Evolutionary conservation across 2,113 vertebrate species (phyloP), one percentile per base, ranked within the genome.

Genomic region (Ivindomyrus marchei): DNA sequence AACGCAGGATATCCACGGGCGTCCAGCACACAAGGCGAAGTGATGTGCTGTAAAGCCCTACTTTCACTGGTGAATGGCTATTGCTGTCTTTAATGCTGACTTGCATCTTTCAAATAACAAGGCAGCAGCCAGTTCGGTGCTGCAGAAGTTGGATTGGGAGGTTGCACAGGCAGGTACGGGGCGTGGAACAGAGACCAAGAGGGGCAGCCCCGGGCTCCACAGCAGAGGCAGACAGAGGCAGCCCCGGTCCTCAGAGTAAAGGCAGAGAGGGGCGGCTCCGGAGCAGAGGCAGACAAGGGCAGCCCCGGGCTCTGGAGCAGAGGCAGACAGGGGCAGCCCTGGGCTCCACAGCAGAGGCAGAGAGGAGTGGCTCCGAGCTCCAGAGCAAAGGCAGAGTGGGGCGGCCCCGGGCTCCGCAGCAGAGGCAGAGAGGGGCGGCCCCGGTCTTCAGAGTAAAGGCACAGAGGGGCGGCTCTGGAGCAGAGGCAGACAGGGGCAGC

Each of bases 401-500:
- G 50, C 13, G 1, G 17, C 4, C 53, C 15, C 4, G 1, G 11
- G 52, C 7, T 36, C 8, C 3, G 3, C 0, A n/a, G 31, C 4
- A 27, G 13, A n/a, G 70, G 13, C 27, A 24, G 13, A 31, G 1
- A 77, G 31, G 27, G 9, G 70, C 13, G 8, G 2, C 31, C 10
- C n/a, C 0, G 0, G 13, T 4, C 17, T 31, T 13, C 70, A 0
- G 0, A 77, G 31, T 0, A 77, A 8, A 15, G n/a, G 10, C 7
- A 24, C 13, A 31, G 9, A n/a, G 8, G n/a, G 17, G 52, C 17
- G 17, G 50, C 50, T 17, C 50, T 0, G 1, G 8, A 74, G 66
- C 1, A 2, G 66, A 31, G n/a, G 21, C 66, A 19, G 24, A 31
- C 0, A 8, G 1, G 9, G 8, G 70, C 8, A 4, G 3, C 50